These are phyloP conservation scores for Rhipidura dahli DNA, from an alignment of 2,113 vertebrate species.

Conservation along the genomic window DNA sequence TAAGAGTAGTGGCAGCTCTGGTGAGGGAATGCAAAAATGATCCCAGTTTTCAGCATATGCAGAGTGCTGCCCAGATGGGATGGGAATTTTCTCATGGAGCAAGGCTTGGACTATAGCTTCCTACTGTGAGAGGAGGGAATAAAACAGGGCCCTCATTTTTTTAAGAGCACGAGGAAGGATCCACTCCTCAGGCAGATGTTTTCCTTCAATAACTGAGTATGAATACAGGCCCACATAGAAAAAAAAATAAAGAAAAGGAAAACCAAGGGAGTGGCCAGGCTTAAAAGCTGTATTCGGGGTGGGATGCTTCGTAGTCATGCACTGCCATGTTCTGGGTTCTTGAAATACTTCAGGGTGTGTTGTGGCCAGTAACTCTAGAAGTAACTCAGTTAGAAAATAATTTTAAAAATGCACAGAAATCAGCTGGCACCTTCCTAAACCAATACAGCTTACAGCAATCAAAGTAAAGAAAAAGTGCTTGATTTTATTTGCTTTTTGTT, in stretches of 20 bases:
- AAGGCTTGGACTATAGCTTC: background rate
- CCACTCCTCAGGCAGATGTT: background rate
- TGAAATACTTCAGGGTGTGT: background rate
- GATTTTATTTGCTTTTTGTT: background rate
- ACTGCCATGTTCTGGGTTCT: background rate
- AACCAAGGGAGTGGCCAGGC: background rate
- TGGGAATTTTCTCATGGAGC: background rate
- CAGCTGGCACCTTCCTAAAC: background rate
- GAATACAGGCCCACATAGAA: background rate
- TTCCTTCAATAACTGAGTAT: background rate
- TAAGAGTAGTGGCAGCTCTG: background rate
- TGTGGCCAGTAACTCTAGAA: background rate
- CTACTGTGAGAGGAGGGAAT: background rate
- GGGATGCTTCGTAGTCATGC: background rate
- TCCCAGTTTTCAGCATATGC: background rate
- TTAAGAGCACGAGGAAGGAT: background rate
- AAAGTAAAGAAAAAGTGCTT: background rate
- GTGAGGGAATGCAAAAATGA: background rate
- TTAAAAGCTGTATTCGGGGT: background rate
- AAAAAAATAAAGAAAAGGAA: background rate
- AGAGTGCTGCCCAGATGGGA: background rate
- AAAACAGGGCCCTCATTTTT: background rate
- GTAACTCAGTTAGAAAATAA: background rate
- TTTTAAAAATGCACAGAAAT: background rate
- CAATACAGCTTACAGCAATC: background rate